phyloP scores from a whole-genome alignment of 2,113 vertebrate species.

The Mirounga angustirostris region DNA sequence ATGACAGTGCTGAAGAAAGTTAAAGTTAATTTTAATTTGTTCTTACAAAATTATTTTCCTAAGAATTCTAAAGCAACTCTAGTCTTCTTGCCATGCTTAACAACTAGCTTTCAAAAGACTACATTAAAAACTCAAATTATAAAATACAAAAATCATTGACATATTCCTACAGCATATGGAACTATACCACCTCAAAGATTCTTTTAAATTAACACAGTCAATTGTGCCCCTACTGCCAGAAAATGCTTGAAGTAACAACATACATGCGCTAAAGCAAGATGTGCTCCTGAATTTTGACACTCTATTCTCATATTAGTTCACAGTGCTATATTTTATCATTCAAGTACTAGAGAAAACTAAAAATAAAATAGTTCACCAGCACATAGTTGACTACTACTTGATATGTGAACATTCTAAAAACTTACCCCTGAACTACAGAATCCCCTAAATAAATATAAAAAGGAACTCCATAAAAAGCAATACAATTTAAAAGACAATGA shows the following conservation, averaged over 20 bases:
- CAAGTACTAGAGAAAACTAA: conserved; percentile 60
- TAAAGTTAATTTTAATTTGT: conserved; percentile 82
- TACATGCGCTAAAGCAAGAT: conserved; percentile 68
- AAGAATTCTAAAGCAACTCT: conserved; percentile 75
- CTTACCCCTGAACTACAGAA: not conserved
- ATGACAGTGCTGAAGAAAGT: conserved; percentile 79
- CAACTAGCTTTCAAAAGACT: conserved; percentile 82
- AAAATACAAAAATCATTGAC: conserved; percentile 80
- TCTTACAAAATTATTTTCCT: conserved; percentile 81
- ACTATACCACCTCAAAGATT: conserved; percentile 81
- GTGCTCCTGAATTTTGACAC: conserved; percentile 72
- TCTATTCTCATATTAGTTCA: conserved; percentile 69
- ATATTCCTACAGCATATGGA: conserved; percentile 84
- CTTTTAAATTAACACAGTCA: conserved; percentile 81
- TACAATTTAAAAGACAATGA: conserved; percentile 53
- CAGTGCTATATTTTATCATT: conserved; percentile 69
- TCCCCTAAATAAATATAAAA: conserved; percentile 19
- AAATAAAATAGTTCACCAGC: conserved; percentile 58
- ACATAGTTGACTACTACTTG: conserved; percentile 59
- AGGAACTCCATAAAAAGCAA: conserved; percentile 50
- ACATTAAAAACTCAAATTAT: conserved; percentile 82
- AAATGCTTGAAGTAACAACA: conserved; percentile 75
- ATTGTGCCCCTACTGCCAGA: conserved; percentile 81
- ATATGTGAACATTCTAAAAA: conserved; percentile 43
- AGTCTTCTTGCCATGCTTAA: conserved; percentile 81